Evolutionary conservation across 2,113 vertebrate genomes (phyloP), one percentile per base, ranked within the genome.

Genomic region (Xiphias gladius): DNA sequence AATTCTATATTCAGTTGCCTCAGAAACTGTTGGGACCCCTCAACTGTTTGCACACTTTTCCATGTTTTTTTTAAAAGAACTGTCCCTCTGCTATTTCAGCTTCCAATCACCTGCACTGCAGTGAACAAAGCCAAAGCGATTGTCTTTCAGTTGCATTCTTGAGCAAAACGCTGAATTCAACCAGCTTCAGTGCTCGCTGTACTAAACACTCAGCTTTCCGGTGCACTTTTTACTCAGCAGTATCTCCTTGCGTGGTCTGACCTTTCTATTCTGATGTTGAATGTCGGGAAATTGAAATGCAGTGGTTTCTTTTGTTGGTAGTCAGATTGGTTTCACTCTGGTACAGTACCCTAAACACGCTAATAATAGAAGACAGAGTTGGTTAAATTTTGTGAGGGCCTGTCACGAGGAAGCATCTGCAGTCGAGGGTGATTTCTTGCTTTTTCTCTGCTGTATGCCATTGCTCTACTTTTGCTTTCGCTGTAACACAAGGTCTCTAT

Each of bases 361-460:
- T 52, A 67, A 70, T 19, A 19, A 77, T 52, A 64, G 59, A 55
- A 16, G 22, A 50, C 6, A 55, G 39, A 35, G 24, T 10, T 28
- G 5, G 26, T 73, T 71, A 2, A 20, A 66, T 24, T 35, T 62
- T 16, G 10, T 66, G 14, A 17, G 1, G n/a, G 32, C 1, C 28
- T n/a, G 24, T 20, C 17, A 58, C 17, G 74, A 67, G 66, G 84
- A 85, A 89, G 54, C 35, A 14, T 57, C 58, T 24, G 61, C 61
- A 74, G 14, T n/a, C 7, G 35, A 43, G 12, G 6, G 20, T 28
- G 48, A 10, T 35, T 61, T 28, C 4, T 82, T 22, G 9, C 54
- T 26, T 5, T 11, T 26, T 13, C 4, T 24, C 52, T 58, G 46
- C 54, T 20, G 2, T 3, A 52, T 35, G 4, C 3, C 8, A 13